A percentile compares a stretch with the other conserved stretches of the same genome.
These are phyloP conservation scores for Caenorhabditis latens DNA, from an alignment of 1,140 invertebrate genomes.

Conservation along the genomic window DNA sequence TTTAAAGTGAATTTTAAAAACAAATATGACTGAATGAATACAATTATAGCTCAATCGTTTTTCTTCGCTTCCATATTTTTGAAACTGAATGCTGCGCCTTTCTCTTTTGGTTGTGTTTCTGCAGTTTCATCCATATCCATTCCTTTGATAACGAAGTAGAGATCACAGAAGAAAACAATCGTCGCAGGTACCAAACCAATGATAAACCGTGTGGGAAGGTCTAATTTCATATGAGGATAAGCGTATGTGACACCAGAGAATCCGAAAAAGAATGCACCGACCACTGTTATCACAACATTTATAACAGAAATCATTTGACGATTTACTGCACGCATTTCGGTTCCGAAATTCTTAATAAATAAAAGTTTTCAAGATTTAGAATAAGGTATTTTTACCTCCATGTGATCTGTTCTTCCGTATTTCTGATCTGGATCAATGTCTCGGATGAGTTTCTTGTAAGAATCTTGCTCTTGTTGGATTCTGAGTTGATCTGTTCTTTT, in stretches of 20 bases:
- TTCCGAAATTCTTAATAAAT: slow-evolving; percentile 68
- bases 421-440: slow-evolving; percentile 69
- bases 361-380: background rate
- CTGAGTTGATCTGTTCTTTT: slow-evolving; percentile 65
- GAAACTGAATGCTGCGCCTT: slow-evolving; percentile 21
- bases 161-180: slow-evolving; percentile 80
- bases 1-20: background rate
- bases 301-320: slow-evolving; percentile 79
- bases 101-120: background rate
- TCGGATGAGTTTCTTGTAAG: slow-evolving; percentile 71
- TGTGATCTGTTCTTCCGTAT: slow-evolving; percentile 65
- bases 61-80: slow-evolving; percentile 40
- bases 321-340: slow-evolving; percentile 78
- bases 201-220: slow-evolving; percentile 78
- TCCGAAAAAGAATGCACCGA: slow-evolving; percentile 80
- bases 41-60: background rate
- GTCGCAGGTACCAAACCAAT: slow-evolving; percentile 78
- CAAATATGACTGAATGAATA: background rate
- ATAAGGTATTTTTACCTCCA: slow-evolving; percentile 64
- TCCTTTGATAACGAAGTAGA: slow-evolving; percentile 79
- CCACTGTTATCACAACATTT: slow-evolving; percentile 80
- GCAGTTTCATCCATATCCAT: slow-evolving; percentile 69
- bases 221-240: slow-evolving; percentile 72
- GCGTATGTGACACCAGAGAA: slow-evolving; percentile 74
- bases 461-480: slow-evolving; percentile 68